These are phyloP conservation scores for Chamaetylas fuelleborni DNA, from an alignment of 2,113 vertebrate genomes.

Conservation along the genomic window DNA sequence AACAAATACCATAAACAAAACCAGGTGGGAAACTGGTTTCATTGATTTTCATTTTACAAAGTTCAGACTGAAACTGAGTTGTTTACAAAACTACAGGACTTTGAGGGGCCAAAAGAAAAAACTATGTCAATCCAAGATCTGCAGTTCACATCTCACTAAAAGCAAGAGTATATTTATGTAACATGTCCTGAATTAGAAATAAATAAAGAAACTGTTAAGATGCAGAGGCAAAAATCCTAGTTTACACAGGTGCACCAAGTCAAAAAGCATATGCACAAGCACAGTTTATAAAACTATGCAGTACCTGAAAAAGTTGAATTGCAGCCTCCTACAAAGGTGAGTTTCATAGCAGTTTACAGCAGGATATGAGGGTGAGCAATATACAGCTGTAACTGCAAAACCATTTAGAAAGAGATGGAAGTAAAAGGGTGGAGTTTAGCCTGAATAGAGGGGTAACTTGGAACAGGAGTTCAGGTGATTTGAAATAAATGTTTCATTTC, in stretches of 20 bases:
- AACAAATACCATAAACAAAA: slow-evolving; percentile 52
- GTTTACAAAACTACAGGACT: slow-evolving; percentile 51
- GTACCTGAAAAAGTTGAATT: neutral
- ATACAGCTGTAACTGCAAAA: neutral
- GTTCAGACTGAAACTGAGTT: slow-evolving; percentile 23
- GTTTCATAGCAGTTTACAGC: neutral
- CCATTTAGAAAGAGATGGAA: neutral
- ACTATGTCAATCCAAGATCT: slow-evolving; percentile 14
- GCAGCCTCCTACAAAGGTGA: neutral
- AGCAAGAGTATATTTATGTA: slow-evolving; percentile 27
- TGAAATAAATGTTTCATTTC: neutral
- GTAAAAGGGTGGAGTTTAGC: neutral
- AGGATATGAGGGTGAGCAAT: neutral
- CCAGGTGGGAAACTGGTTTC: slow-evolving; percentile 40
- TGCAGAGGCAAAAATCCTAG: slow-evolving; percentile 7
- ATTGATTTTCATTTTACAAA: slow-evolving; percentile 55
- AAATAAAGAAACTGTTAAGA: slow-evolving; percentile 56
- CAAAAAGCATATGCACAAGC: neutral
- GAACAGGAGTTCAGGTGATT: neutral
- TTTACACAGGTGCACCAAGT: slow-evolving; percentile 49
- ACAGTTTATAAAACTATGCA: neutral
- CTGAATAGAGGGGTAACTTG: neutral
- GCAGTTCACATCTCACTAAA: slow-evolving; percentile 17
- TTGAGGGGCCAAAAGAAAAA: slow-evolving; percentile 30
- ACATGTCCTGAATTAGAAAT: slow-evolving; percentile 21